Conservation (phyloP, 2,888 invertebrate genomes). For the Tachystola acroxantha region DNA sequence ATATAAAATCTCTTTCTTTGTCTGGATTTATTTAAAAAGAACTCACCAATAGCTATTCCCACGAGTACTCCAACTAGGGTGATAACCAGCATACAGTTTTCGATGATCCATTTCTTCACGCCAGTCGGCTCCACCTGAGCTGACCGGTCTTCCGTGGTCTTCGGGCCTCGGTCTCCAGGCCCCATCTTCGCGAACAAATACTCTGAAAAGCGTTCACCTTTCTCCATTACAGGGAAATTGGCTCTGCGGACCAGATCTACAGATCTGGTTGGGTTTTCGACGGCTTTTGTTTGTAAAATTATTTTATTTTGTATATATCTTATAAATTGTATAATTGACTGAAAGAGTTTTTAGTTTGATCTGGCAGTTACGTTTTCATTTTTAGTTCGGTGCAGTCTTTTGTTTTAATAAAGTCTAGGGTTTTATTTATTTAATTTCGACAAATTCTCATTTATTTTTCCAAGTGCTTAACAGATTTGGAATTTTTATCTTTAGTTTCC, state of each 20-base stretch:
- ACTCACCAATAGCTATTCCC: conserved; percentile 85
- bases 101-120: conserved; percentile 82
- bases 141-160: conserved; percentile 79
- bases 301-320: not conserved
- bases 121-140: conserved; percentile 83
- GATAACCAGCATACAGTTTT: conserved; percentile 87
- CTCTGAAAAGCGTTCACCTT: conserved; percentile 85
- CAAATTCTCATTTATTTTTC: too few species aligned
- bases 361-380: not conserved
- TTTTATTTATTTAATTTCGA: not conserved
- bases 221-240: conserved; percentile 75
- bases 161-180: conserved; percentile 79
- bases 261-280: conserved; percentile 31
- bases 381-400: not conserved
- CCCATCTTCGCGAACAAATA: conserved; percentile 90
- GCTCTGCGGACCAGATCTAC: conserved; percentile 35
- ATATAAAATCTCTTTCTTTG: too few species aligned
- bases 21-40: not conserved
- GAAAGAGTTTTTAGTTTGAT: not conserved
- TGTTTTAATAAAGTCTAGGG: too few species aligned
- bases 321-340: not conserved
- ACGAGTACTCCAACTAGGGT: conserved; percentile 88
- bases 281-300: conserved; percentile 4
- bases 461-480: too few species aligned
- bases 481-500: too few species aligned